Evolutionary conservation across 2,797 vertebrate species (phyloP), one percentile per base, ranked within the genome.

Genomic region (Limosa lapponica): DNA sequence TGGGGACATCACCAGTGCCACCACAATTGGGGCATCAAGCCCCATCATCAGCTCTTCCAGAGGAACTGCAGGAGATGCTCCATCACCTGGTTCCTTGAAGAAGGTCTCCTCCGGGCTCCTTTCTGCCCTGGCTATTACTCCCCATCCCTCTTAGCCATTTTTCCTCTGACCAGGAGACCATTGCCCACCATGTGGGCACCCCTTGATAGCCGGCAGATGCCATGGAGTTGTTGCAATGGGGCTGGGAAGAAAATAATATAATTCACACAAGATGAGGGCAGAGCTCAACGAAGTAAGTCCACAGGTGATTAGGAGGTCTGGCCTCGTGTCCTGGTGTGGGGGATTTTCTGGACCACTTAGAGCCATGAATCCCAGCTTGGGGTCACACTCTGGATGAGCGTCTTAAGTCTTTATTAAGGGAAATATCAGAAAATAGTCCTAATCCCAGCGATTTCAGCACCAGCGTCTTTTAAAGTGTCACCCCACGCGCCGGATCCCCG

Each of bases 381-480:
- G n/a, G n/a, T 54, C 11, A 0, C 36, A 17, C 44, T 74, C 48
- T 5, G 2, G 57, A 8, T 2, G 1, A 0, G 1, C 4, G 4
- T 57, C 4, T 62, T 44, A 2, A 0, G 17, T 64, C 43, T 78
- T 87, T 80, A 34, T 70, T 77, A 69, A 69, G 20, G 75, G 36
- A 87, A 89, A 39, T 49, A 79, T 1, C 44, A 84, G 39, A n/a
- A 73, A 70, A 70, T 8, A 61, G 25, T 61, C 41, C 32, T 37
- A 54, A 77, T 55, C 57, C 20, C 17, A 4, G 18, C 0, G 0
- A 44, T 78, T 79, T 54, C 82, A 82, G 43, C 44, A 44, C 32
- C 41, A 66, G 6, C 34, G 8, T 24, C 52, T 64, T 52, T 15
- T 32, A n/a, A 71, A 7, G 28, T 78, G 8, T 88, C 36, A 19